A percentile compares a stretch with the other conserved stretches of the same genome.
Evolutionary conservation across 2,888 invertebrate species (phyloP).

Genomic region (Andrena praecox): DNA sequence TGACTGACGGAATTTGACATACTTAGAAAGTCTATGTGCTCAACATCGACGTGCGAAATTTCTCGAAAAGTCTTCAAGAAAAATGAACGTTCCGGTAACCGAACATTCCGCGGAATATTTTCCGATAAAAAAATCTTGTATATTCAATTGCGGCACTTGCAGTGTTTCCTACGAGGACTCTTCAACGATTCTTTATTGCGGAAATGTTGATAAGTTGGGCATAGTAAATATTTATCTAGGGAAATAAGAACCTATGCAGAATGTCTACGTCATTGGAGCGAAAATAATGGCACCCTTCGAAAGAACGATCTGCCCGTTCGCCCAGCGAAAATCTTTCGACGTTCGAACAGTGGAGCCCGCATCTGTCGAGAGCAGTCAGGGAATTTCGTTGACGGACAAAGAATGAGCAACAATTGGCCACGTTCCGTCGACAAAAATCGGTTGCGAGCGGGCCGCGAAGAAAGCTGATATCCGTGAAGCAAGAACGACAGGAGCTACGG

Average conservation of each 20-base stretch:
- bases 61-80: too few species aligned
- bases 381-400: background rate
- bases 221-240: too few species aligned
- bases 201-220: too few species aligned
- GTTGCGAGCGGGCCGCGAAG: slow-evolving; percentile 13
- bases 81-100: too few species aligned
- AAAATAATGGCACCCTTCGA: background rate
- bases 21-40: background rate
- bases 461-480: slow-evolving; percentile 67
- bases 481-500: slow-evolving; percentile 10
- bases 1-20: background rate
- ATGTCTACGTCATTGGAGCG: too few species aligned
- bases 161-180: too few species aligned
- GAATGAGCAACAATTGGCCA: slow-evolving; percentile 23
- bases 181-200: too few species aligned
- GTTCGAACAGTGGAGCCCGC: background rate
- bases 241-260: too few species aligned
- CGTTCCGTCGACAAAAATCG: slow-evolving; percentile 38
- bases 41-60: too few species aligned
- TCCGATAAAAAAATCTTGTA: too few species aligned
- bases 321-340: background rate
- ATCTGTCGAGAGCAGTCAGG: background rate
- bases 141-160: too few species aligned
- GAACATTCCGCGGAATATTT: too few species aligned
- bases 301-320: background rate